These are phyloP conservation scores for Seriola aureovittata DNA, from an alignment of 2,113 vertebrate species.

Conservation along the genomic window DNA sequence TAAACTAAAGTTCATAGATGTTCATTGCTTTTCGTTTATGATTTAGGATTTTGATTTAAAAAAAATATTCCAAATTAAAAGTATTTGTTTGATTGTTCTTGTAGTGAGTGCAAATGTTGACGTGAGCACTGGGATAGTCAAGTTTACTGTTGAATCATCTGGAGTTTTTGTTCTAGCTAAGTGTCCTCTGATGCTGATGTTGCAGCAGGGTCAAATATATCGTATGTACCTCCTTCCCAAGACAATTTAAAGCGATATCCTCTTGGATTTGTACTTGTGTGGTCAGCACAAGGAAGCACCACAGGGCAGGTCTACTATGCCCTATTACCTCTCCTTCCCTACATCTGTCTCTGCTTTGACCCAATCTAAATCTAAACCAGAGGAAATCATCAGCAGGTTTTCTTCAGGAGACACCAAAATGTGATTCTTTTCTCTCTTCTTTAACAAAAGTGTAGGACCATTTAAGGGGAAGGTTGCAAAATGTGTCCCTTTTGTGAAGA, in stretches of 20 bases:
- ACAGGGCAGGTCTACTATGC: constrained; percentile 40
- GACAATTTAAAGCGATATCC: neutral
- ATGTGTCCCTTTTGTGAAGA: constrained; percentile 65
- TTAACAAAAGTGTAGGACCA: constrained; percentile 55
- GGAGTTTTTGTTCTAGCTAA: neutral
- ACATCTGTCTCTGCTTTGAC: constrained; percentile 68
- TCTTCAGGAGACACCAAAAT: constrained; percentile 39
- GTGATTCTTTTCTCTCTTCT: constrained; percentile 29
- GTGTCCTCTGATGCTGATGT: neutral
- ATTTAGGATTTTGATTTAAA: neutral
- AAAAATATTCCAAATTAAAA: neutral
- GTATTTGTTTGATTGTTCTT: neutral
- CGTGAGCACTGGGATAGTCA: neutral
- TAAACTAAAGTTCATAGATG: neutral
- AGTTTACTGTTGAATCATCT: neutral
- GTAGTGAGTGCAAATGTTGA: neutral
- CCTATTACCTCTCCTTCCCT: constrained; percentile 29
- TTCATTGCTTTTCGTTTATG: neutral
- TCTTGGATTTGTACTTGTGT: constrained; percentile 1
- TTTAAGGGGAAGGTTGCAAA: constrained; percentile 62
- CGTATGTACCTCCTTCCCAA: neutral
- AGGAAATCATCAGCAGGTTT: constrained; percentile 62
- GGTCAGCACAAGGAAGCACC: constrained; percentile 43
- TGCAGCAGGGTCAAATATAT: neutral
- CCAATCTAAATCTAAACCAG: constrained; percentile 60